phyloP scores from a whole-genome alignment of 1,140 invertebrate genomes.

The Sipha flava region DNA sequence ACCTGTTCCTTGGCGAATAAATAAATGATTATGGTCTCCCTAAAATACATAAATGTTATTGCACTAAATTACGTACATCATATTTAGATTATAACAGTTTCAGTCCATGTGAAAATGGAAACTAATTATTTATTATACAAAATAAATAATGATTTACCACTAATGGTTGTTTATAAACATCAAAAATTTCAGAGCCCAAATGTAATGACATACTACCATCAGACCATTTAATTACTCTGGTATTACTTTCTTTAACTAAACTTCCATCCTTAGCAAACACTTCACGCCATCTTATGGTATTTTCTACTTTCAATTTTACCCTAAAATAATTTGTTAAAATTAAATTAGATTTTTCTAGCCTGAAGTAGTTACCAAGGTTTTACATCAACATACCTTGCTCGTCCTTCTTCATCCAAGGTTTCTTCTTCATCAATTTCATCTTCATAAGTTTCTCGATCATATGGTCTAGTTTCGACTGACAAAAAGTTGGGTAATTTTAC shows the following conservation, averaged over 20 bases:
- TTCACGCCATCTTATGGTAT: constrained; percentile 94
- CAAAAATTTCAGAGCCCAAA: constrained; percentile 94
- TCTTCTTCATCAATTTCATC: constrained; percentile 99
- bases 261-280: constrained; percentile 75
- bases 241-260: constrained; percentile 84
- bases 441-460: constrained; percentile 90
- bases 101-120: neutral
- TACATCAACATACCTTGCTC: constrained; percentile 55
- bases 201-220: constrained; percentile 97
- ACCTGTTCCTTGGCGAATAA: constrained; percentile 94
- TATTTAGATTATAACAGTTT: too few species aligned
- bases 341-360: neutral
- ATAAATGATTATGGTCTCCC: constrained; percentile 89
- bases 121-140: neutral
- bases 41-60: constrained; percentile 44
- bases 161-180: constrained; percentile 87
- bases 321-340: constrained; percentile 42
- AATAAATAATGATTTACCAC: constrained; percentile 49
- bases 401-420: constrained; percentile 93
- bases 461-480: constrained; percentile 85
- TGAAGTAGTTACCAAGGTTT: neutral
- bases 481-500: constrained; percentile 91
- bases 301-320: constrained; percentile 89
- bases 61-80: neutral
- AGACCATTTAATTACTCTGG: constrained; percentile 91